These are phyloP conservation scores for Augiades crinisus DNA, from an alignment of 2,888 invertebrate species.

Conservation along the genomic window DNA sequence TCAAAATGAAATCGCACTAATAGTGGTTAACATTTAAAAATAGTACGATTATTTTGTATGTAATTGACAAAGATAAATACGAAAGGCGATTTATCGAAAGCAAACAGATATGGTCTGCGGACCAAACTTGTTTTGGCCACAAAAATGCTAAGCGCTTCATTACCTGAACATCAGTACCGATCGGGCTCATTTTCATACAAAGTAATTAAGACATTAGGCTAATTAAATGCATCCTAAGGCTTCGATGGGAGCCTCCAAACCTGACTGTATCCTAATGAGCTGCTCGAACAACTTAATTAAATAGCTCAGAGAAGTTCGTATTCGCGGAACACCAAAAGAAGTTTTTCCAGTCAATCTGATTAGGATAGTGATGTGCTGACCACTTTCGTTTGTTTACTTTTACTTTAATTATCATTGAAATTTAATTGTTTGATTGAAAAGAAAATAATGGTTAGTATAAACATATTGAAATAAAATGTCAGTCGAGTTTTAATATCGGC, in stretches of 20 bases:
- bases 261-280: conserved; percentile 17
- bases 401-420: no score
- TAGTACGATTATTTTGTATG: no score
- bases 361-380: conserved; percentile 4
- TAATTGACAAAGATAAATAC: no score
- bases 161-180: neutral
- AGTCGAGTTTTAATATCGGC: no score
- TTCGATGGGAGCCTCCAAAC: conserved; percentile 6
- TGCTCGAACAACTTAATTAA: conserved; percentile 19
- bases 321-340: conserved; percentile 12
- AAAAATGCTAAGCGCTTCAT: conserved; percentile 1
- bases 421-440: no score
- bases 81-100: no score
- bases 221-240: conserved; percentile 18
- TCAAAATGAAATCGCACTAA: no score
- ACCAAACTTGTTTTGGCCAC: neutral
- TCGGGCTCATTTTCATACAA: conserved; percentile 18
- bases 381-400: neutral
- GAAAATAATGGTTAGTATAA: no score
- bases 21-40: no score
- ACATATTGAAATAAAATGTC: no score
- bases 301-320: conserved; percentile 13
- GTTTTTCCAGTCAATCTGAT: conserved; percentile 14
- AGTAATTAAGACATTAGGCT: conserved; percentile 23
- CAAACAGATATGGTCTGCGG: neutral